Evolutionary conservation across 1,140 invertebrate genomes (phyloP), one percentile per base, ranked within the genome.

Genomic region (Meloidogyne exigua): DNA sequence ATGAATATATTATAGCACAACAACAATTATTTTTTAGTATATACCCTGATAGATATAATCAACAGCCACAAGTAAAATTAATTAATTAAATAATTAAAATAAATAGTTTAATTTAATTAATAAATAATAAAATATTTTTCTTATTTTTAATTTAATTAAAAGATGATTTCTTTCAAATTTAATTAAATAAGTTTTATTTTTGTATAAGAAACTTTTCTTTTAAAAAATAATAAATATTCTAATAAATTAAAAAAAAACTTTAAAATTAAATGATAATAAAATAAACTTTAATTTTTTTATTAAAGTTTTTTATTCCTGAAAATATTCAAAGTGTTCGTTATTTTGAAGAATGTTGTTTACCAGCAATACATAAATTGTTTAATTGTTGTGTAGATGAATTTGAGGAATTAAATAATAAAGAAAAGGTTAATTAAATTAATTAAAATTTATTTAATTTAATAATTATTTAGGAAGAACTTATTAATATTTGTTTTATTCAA

Each of bases 11-110:
- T 4, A 36, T 21, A 66, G 15, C 18, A 13, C 32, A 66, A 66
- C 32, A 28, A 66, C 15, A 26, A 28, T 66, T 66, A 66, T 66
- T 66, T 66, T 66, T 66, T 66, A 13, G 15, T 15, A 28, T 66
- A 18, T 66, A 28, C 7, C 32, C 32, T 23, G 32, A 66, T 13
- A 66, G 18, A 66, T 25, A 5, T 18, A 18, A 49, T 49, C 44
- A 49, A 18, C 44, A 49, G 18, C 0, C 44, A 3, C 15, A 4
- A 15, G 44, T 49, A 49, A 49, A 18, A 18, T 49, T 18, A 42
- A 42, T 12, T 42, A 42, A 42, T 42, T 4, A 42, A 9, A 12
- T 9, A 13, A 44, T 44, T 2, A 5, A 13, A n/a, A n/a, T n/a
- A n/a, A n/a, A n/a, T n/a, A n/a, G n/a, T n/a, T n/a, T n/a, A n/a